Percentiles rank a stretch among this genome's conserved stretches.
phyloP scores from a whole-genome alignment of 1,140 invertebrate species.

The Drosophila triauraria region DNA sequence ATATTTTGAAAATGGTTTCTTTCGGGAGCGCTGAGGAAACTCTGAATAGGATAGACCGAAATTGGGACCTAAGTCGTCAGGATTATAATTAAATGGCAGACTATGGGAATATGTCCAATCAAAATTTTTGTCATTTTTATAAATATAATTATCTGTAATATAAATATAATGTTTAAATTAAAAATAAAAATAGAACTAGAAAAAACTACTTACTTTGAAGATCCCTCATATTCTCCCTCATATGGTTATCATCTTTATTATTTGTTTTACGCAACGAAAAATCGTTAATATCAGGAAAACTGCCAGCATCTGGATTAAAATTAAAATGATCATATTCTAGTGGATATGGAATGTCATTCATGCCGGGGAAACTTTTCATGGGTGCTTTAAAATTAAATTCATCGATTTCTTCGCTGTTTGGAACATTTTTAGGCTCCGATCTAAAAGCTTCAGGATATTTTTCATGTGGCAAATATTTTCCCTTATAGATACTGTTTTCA shows the following conservation, averaged over 20 bases:
- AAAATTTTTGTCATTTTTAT: neutral
- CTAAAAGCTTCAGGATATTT: too few species aligned
- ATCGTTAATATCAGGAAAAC: neutral
- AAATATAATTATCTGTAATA: neutral
- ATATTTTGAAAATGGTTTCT: neutral
- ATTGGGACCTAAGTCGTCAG: neutral
- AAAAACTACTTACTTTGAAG: conserved; percentile 1
- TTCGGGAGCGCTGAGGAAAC: neutral
- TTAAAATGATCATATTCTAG: neutral
- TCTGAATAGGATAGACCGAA: neutral
- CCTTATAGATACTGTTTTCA: neutral
- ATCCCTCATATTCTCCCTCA: conserved; percentile 5
- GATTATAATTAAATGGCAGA: neutral
- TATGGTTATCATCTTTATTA: conserved; percentile 12
- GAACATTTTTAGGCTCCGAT: neutral
- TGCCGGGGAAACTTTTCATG: neutral
- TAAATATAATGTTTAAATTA: neutral
- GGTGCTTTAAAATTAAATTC: neutral
- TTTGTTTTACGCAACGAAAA: neutral
- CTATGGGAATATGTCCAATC: neutral
- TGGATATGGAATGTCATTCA: neutral
- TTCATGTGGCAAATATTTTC: neutral
- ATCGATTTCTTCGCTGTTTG: neutral
- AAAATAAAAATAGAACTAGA: too few species aligned
- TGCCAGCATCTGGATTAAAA: too few species aligned